Evolutionary conservation across 2,888 invertebrate species (phyloP), one percentile per base, ranked within the genome.

Genomic region (Orthonychiurus folsomi): DNA sequence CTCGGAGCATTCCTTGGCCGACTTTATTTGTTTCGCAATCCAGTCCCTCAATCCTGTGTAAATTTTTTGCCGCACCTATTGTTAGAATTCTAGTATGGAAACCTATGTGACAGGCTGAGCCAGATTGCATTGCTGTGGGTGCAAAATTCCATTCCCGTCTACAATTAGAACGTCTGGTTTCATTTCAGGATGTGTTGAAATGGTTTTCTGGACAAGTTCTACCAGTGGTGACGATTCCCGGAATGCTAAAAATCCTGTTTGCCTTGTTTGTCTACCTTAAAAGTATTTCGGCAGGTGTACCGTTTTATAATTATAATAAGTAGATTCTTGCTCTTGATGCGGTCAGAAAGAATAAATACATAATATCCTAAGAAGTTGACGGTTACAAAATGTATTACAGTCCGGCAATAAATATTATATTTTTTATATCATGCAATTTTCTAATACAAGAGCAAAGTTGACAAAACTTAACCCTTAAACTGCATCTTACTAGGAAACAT

Each of bases 41-140:
- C n/a, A 67, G 54, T 1, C 77, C 76, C 63, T 76, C 76, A 9
- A 77, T 74, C 27, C 75, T 73, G 54, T 75, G 77, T 9, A 78
- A 71, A 56, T 76, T 78, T 71, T 79, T 79, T 3, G 78, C 78
- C 12, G 78, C 77, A 37, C 79, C 79, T 55, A 79, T 73, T 58
- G 76, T 74, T 0, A 78, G 77, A 15, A 77, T 70, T 50, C 74
- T 74, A 21, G 75, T 61, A 2, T 74, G 56, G 2, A 78, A 75
- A 20, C 79, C 79, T 27, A 79, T 73, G 61, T 79, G 79, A 69
- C 78, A 77, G 2, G 79, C 79, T 21, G 77, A 66, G 1, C 79
- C 79, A 73, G n/a, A n/a, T n/a, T n/a, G n/a, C 78, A 77, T 63
- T 76, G 75, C 69, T 75, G 73, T 15, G 76, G 76, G 70, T 79